phyloP scores from a whole-genome alignment of 1,140 invertebrate genomes.

The Papilio dardanus region DNA sequence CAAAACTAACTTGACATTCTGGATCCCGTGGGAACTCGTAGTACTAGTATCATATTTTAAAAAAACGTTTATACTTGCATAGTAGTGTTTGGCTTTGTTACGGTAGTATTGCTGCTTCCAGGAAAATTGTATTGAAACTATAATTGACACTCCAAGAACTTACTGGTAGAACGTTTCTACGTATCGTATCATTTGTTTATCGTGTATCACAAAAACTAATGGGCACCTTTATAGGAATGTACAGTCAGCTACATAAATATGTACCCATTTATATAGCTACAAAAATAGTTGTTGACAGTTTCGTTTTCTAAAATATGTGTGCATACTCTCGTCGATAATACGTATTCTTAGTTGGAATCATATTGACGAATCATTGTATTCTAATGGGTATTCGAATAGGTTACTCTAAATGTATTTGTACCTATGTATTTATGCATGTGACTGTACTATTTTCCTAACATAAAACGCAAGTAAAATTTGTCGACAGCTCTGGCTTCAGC shows the following conservation, averaged over 20 bases:
- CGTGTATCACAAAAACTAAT: neutral
- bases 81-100: neutral
- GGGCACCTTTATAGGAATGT: too few species aligned
- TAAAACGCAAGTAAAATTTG: constrained; percentile 8
- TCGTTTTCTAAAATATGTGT: too few species aligned
- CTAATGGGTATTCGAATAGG: too few species aligned
- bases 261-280: too few species aligned
- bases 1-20: constrained; percentile 4
- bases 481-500: constrained; percentile 24
- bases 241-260: too few species aligned
- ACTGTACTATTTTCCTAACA: neutral
- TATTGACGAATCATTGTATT: too few species aligned
- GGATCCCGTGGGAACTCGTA: neutral
- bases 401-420: too few species aligned
- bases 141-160: neutral
- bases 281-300: too few species aligned
- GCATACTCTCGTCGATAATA: too few species aligned
- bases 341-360: too few species aligned
- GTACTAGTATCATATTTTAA: constrained; percentile 2
- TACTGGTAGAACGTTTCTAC: neutral
- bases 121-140: neutral
- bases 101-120: neutral
- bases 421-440: too few species aligned
- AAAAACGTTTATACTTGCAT: neutral
- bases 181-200: neutral